A percentile compares a stretch with the other conserved stretches of the same genome.
phyloP scores from a whole-genome alignment of 2,888 invertebrate genomes.

The Sinohyriopsis cumingii region DNA sequence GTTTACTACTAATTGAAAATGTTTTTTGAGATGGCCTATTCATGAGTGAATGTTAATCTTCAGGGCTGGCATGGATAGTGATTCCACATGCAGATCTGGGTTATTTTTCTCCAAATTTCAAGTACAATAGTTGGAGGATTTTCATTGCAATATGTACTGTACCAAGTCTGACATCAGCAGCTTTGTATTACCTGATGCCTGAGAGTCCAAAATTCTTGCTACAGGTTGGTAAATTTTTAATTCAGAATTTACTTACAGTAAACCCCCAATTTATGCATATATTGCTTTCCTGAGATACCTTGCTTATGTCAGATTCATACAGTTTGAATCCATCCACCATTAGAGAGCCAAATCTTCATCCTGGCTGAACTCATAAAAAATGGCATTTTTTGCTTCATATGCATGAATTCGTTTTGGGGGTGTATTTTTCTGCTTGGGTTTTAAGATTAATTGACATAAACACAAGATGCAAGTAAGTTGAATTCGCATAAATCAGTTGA shows the following conservation, averaged over 20 bases:
- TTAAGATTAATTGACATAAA: too few relatives aligned
- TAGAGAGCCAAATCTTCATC: too few relatives aligned
- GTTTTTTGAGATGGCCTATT: too few relatives aligned
- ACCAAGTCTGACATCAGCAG: slow-evolving; percentile 90
- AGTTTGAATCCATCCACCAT: too few relatives aligned
- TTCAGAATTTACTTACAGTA: neutral
- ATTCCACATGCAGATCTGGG: slow-evolving; percentile 75
- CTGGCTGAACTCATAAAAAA: too few relatives aligned
- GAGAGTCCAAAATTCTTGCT: slow-evolving; percentile 93
- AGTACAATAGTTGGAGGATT: slow-evolving; percentile 93
- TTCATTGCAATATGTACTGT: slow-evolving; percentile 90
- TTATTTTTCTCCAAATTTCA: slow-evolving; percentile 74
- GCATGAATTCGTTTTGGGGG: too few relatives aligned
- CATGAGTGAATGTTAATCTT: neutral
- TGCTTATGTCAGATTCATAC: too few relatives aligned
- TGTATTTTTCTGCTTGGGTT: too few relatives aligned
- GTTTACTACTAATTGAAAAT: too few relatives aligned
- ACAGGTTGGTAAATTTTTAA: slow-evolving; percentile 76
- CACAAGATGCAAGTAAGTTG: too few relatives aligned
- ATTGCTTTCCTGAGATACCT: neutral
- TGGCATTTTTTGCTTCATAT: too few relatives aligned
- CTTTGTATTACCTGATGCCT: slow-evolving; percentile 82
- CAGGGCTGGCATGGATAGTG: slow-evolving; percentile 82
- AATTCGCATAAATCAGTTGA: too few relatives aligned
- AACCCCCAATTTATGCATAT: neutral